Conservation (phyloP, 2,888 invertebrate genomes). For the Hesperia comma region DNA sequence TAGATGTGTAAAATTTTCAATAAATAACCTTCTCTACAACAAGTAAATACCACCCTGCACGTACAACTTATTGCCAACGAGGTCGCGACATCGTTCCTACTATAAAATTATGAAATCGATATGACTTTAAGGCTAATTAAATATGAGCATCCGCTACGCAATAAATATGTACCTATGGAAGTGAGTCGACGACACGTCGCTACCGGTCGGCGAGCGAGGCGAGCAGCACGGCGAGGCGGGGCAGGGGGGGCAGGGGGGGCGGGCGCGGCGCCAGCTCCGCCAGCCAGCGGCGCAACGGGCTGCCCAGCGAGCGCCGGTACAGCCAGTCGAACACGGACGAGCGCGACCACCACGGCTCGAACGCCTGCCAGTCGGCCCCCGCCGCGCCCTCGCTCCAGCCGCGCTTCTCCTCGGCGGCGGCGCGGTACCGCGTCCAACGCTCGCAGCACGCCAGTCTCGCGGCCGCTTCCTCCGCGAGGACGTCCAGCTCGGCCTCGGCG, state of each 20-base stretch:
- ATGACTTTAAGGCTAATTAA: too few species aligned
- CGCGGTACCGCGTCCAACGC: slow-evolving; percentile 57
- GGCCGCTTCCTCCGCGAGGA: slow-evolving; percentile 43
- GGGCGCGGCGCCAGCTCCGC: slow-evolving; percentile 45
- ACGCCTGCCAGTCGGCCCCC: slow-evolving; percentile 54
- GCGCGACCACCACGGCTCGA: slow-evolving; percentile 64
- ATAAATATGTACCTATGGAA: not conserved
- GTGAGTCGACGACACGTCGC: not conserved
- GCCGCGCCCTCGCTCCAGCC: slow-evolving; percentile 54
- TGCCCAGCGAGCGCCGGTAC: slow-evolving; percentile 66
- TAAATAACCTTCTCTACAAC: too few species aligned
- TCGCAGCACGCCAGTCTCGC: slow-evolving; percentile 59
- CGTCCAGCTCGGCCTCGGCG: slow-evolving; percentile 46
- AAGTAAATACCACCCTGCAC: too few species aligned
- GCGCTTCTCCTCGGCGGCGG: slow-evolving; percentile 43
- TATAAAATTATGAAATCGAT: too few species aligned
- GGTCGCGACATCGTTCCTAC: too few species aligned
- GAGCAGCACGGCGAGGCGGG: slow-evolving; percentile 59
- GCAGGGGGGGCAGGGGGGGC: slow-evolving; percentile 61
- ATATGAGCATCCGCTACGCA: not conserved
- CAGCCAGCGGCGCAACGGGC: slow-evolving; percentile 72
- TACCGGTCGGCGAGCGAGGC: slow-evolving; percentile 66
- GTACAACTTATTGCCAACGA: too few species aligned
- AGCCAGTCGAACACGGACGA: slow-evolving; percentile 64
- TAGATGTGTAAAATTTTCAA: too few species aligned